Percentiles rank a stretch among this genome's conserved stretches.
Evolutionary conservation across 2,888 invertebrate species (phyloP).

Genomic region (Dryocosmus kuriphilus): DNA sequence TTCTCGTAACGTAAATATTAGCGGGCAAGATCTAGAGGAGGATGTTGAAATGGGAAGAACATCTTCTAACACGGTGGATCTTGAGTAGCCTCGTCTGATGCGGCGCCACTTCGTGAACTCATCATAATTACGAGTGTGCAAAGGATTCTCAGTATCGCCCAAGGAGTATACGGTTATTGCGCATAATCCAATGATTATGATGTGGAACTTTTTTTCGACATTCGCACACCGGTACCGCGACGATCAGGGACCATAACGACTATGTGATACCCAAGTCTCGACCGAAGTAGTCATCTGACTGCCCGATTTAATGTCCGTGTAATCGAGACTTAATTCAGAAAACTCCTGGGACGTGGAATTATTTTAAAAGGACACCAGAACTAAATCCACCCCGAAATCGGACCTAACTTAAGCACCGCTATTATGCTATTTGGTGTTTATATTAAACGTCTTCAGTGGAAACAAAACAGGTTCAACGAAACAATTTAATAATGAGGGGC

Average conservation of each 20-base stretch:
- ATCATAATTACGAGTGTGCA: slow-evolving; percentile 48
- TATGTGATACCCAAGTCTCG: slow-evolving; percentile 14
- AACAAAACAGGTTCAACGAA: neutral
- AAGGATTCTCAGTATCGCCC: slow-evolving; percentile 45
- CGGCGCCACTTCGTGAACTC: slow-evolving; percentile 46
- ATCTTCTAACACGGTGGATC: neutral
- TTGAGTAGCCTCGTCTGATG: slow-evolving; percentile 18
- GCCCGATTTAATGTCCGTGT: neutral
- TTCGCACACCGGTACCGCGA: slow-evolving; percentile 46
- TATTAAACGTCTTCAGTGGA: neutral
- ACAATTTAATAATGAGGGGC: too few species aligned
- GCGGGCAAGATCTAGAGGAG: neutral
- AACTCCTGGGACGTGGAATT: slow-evolving; percentile 26
- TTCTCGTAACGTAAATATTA: neutral
- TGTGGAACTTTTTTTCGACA: slow-evolving; percentile 42
- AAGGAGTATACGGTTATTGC: slow-evolving; percentile 48
- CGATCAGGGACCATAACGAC: slow-evolving; percentile 42
- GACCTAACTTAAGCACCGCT: neutral
- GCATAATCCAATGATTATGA: slow-evolving; percentile 48
- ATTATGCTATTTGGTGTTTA: neutral
- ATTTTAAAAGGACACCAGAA: slow-evolving; percentile 17
- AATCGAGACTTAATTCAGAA: slow-evolving; percentile 28
- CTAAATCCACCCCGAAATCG: neutral
- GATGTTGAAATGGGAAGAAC: slow-evolving; percentile 3
- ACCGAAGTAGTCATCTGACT: slow-evolving; percentile 19